A percentile compares a stretch with the other conserved stretches of the same genome.
Conservation (phyloP, 2,797 vertebrate species). For the Furcifer pardalis region DNA sequence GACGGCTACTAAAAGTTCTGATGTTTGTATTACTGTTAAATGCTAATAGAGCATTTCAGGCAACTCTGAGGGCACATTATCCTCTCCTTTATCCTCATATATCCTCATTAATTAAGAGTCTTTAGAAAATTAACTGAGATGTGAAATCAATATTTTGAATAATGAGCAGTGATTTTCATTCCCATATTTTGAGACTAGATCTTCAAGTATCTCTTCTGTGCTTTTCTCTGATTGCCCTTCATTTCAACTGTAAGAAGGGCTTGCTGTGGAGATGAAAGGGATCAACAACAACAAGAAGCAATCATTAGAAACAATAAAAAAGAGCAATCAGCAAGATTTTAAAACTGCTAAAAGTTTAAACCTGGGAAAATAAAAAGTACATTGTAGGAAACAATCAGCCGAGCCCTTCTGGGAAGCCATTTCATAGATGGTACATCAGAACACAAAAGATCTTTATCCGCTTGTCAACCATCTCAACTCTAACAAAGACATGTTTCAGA, state of each 20-base stretch:
- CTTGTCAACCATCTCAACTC: not conserved
- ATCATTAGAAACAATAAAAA: not conserved
- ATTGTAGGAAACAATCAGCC: not conserved
- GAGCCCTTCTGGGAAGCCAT: not conserved
- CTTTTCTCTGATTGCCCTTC: no score
- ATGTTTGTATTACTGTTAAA: not conserved
- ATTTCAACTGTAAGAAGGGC: no score
- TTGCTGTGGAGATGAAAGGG: no score
- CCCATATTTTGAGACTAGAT: not conserved
- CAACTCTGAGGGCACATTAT: conserved; percentile 2
- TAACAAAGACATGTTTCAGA: not conserved
- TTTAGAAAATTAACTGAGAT: conserved; percentile 5
- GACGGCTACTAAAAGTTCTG: conserved; percentile 13
- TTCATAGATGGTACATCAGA: not conserved
- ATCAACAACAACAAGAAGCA: no score
- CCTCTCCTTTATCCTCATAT: conserved; percentile 33
- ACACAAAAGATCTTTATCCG: not conserved
- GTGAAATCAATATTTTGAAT: conserved; percentile 44
- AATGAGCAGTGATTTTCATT: conserved; percentile 18
- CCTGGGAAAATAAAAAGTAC: not conserved
- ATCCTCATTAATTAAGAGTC: conserved; percentile 15
- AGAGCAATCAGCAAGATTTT: not conserved
- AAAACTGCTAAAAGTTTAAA: not conserved
- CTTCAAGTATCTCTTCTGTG: not conserved
- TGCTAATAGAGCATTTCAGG: not conserved